A percentile compares a stretch with the other conserved stretches of the same genome.
Evolutionary conservation across 2,888 invertebrate genomes (phyloP).

Genomic region (Caenorhabditis sp.): DNA sequence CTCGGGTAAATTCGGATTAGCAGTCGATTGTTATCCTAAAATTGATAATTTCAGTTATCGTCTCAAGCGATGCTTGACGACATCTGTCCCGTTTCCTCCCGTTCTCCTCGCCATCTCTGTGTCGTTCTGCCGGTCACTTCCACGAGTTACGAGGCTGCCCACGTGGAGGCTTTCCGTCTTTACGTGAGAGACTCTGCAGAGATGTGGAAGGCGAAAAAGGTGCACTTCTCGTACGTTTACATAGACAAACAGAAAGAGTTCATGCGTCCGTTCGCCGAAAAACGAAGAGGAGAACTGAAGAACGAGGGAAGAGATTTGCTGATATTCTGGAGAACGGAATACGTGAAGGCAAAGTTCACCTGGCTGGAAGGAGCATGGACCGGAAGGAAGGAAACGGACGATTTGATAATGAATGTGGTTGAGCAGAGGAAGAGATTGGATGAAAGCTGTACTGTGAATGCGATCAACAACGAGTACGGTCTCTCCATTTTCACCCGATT

Average conservation of each 20-base stretch:
- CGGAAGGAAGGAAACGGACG: slow-evolving; percentile 59
- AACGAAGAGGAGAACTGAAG: slow-evolving; percentile 47
- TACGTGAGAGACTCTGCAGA: slow-evolving; percentile 59
- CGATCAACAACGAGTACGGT: slow-evolving; percentile 67
- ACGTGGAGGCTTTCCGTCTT: slow-evolving; percentile 64
- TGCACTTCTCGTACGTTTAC: slow-evolving; percentile 68
- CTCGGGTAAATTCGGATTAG: too few species aligned
- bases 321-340: slow-evolving; percentile 75
- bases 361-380: slow-evolving; percentile 73
- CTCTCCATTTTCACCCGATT: slow-evolving; percentile 70
- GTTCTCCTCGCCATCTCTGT: slow-evolving; percentile 71
- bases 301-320: slow-evolving; percentile 66
- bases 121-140: slow-evolving; percentile 70
- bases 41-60: slow-evolving; percentile 75
- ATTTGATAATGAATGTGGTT: slow-evolving; percentile 60
- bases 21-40: not conserved
- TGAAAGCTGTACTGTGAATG: slow-evolving; percentile 53
- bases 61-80: slow-evolving; percentile 80
- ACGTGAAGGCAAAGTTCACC: slow-evolving; percentile 69
- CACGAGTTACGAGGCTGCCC: slow-evolving; percentile 55
- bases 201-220: slow-evolving; percentile 48
- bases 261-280: slow-evolving; percentile 70
- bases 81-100: slow-evolving; percentile 80
- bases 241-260: slow-evolving; percentile 70
- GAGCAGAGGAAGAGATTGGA: slow-evolving; percentile 60